phyloP scores from a whole-genome alignment of 2,797 vertebrate species.

The Epinephelus coioides region DNA sequence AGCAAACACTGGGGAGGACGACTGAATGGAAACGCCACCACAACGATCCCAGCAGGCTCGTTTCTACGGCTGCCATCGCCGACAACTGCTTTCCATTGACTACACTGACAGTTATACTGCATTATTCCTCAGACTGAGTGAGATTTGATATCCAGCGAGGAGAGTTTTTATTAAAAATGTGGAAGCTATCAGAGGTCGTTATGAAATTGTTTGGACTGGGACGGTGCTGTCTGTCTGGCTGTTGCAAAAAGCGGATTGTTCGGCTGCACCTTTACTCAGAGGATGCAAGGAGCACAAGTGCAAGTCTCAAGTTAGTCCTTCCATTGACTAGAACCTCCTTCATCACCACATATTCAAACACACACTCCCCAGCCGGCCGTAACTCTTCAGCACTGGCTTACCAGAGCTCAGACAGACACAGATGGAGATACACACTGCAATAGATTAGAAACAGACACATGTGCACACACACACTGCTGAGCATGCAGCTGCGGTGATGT shows the following conservation, averaged over 20 bases:
- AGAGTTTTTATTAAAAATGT: constrained; percentile 37
- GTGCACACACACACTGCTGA: constrained; percentile 73
- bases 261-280: constrained; percentile 26
- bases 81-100: constrained; percentile 51
- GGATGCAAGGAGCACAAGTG: constrained; percentile 26
- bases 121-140: constrained; percentile 38
- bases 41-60: constrained; percentile 52
- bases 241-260: not conserved
- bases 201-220: constrained; percentile 32
- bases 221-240: constrained; percentile 5
- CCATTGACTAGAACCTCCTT: constrained; percentile 52
- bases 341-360: constrained; percentile 64
- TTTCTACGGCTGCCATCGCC: constrained; percentile 42
- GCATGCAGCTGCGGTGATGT: constrained; percentile 87
- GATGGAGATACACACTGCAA: constrained; percentile 60
- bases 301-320: constrained; percentile 47
- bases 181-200: constrained; percentile 42
- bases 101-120: constrained; percentile 45
- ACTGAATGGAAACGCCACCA: constrained; percentile 63
- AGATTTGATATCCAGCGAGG: constrained; percentile 47
- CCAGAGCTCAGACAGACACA: constrained; percentile 43
- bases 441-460: constrained; percentile 71
- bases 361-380: constrained; percentile 45
- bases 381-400: constrained; percentile 59
- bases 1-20: constrained; percentile 70